phyloP scores from a whole-genome alignment of 2,797 vertebrate species.

The Enteromius argenteus region DNA sequence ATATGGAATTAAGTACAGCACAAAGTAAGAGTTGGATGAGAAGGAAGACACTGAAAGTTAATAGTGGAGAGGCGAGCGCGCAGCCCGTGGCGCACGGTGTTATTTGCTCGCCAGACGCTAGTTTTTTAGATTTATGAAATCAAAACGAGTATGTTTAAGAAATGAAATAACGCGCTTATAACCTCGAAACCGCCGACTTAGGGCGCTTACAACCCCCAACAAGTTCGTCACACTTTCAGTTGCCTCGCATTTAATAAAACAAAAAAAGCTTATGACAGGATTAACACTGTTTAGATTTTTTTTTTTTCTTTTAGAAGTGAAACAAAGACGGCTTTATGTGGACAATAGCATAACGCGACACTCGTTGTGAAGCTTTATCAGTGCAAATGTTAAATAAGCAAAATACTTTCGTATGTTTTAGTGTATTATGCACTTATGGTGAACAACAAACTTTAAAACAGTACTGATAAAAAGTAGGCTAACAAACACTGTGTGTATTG shows the following conservation, averaged over 20 bases:
- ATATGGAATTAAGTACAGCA: conserved; percentile 84
- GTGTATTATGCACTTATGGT: background rate
- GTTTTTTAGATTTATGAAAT: conserved; percentile 26
- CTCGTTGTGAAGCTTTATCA: background rate
- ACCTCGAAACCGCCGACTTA: background rate
- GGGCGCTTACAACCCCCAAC: background rate
- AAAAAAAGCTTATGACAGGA: background rate
- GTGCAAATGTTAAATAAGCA: conserved; percentile 7
- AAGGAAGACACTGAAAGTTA: conserved; percentile 76
- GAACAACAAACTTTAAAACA: background rate
- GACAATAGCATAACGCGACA: background rate
- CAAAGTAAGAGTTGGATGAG: conserved; percentile 85
- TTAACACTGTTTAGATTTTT: background rate
- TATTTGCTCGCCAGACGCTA: conserved; percentile 12
- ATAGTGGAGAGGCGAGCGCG: conserved; percentile 56
- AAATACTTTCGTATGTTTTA: background rate
- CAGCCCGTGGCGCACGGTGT: conserved; percentile 55
- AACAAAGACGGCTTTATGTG: conserved; percentile 20
- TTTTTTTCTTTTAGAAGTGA: background rate
- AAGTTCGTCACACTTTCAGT: conserved; percentile 36
- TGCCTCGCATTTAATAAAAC: conserved; percentile 14
- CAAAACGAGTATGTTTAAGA: conserved; percentile 32
- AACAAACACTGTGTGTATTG: background rate
- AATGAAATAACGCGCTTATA: conserved; percentile 34
- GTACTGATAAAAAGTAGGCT: background rate